Percentiles rank a stretch among this genome's conserved stretches.
phyloP scores from a whole-genome alignment of 1,140 invertebrate species.

The Venturia canescens region DNA sequence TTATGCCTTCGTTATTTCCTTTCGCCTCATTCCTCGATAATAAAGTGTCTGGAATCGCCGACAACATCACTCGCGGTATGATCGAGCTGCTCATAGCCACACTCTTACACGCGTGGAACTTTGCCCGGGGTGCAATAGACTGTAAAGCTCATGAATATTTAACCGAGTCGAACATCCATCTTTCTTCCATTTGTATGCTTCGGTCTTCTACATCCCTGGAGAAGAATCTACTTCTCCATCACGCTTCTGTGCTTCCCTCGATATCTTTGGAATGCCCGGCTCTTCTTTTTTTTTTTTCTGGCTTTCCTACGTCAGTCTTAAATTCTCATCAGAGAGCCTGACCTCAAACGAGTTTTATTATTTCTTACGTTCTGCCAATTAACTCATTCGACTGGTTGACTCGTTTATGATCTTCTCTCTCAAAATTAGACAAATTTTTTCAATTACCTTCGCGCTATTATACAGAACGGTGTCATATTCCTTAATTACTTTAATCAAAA shows the following conservation, averaged over 20 bases:
- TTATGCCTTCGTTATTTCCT: conserved; percentile 21
- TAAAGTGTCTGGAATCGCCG: neutral
- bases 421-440: neutral
- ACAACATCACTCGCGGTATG: too few species aligned
- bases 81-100: too few species aligned
- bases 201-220: too few species aligned
- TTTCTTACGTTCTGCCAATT: neutral
- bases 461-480: too few species aligned
- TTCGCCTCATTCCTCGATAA: neutral
- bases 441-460: neutral
- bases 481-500: neutral
- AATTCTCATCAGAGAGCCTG: neutral
- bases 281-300: neutral
- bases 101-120: too few species aligned
- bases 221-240: neutral
- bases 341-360: neutral
- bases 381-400: neutral
- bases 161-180: conserved; percentile 22
- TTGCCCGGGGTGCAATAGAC: conserved; percentile 15
- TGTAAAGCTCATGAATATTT: conserved; percentile 42
- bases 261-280: neutral
- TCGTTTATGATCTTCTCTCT: neutral
- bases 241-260: conserved; percentile 6
- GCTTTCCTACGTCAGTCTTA: neutral
- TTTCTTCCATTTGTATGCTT: neutral